Evolutionary conservation across 2,888 invertebrate genomes (phyloP), one percentile per base, ranked within the genome.

Genomic region (Thecocarcelia acutangulata): DNA sequence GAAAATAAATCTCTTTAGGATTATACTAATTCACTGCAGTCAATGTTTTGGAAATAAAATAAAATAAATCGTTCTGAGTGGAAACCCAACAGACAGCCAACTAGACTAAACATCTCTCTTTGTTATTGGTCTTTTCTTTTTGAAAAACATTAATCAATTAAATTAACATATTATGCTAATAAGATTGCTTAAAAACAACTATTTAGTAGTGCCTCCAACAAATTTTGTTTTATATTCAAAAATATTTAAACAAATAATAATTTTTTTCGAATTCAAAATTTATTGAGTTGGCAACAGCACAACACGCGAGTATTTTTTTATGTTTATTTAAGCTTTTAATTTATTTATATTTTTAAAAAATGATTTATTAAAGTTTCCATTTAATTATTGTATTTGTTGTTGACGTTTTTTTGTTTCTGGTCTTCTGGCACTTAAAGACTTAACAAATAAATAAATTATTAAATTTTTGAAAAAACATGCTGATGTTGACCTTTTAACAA

Each of bases 351-450:
- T 42, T 44, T 48, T n/a, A 70, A 61, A 61, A 76, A 76, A 73
- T 77, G 72, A 81, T 81, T 81, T 81, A 80, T 80, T 61, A 61
- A 37, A 63, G 61, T 73, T 76, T 72, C 72, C 37, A 77, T 81
- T 77, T 76, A 68, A 77, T 77, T 68, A 28, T 56, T 76, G 63
- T 13, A 66, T 56, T 66, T 70, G 52, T 54, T 66, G 42, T 33
- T 78, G 9, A 4, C 46, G 24, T 40, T 15, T 19, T 19, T 64
- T 33, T 3, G 40, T 46, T 54, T 69, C 44, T 77, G 63, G 63
- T 74, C 37, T 48, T 58, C 56, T 56, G 64, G 64, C 56, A 59
- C 59, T 61, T 42, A 24, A 56, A 61, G 37, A 21, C 33, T 44
- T 44, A 61, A 59, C 44, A 56, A 56, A 56, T 56, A 68, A 44